Conservation (phyloP, 2,888 invertebrate species). For the Chydorus sphaericus region DNA sequence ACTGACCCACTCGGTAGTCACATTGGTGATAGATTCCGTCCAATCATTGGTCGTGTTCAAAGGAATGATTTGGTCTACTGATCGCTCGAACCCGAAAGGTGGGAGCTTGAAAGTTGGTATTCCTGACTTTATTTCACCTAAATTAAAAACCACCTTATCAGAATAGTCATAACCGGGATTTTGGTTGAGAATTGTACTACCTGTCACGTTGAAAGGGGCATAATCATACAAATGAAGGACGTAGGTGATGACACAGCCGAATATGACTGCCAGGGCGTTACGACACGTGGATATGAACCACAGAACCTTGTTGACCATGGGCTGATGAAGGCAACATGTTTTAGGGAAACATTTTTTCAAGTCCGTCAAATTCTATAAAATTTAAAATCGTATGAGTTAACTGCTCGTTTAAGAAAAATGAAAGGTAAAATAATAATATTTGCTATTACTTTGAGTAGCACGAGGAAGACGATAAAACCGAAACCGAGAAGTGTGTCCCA, state of each 20-base stretch:
- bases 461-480: conserved; percentile 52
- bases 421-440: not conserved
- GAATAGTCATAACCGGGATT: not conserved
- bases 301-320: conserved; percentile 42
- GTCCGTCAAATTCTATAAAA: not conserved
- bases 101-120: conserved; percentile 52
- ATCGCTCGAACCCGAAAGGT: conserved; percentile 36
- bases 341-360: not conserved
- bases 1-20: too few relatives aligned
- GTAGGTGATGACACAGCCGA: conserved; percentile 48
- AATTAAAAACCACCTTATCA: not conserved
- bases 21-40: too few relatives aligned
- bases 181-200: conserved; percentile 27
- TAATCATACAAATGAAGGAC: conserved; percentile 36
- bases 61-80: not conserved
- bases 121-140: conserved; percentile 48
- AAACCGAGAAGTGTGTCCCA: conserved; percentile 58
- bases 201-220: conserved; percentile 43
- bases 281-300: conserved; percentile 57
- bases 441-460: conserved; percentile 55
- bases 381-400: not conserved
- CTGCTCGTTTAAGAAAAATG: not conserved
- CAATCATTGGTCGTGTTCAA: not conserved
- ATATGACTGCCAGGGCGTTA: conserved; percentile 62
- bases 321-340: not conserved